Conservation (phyloP, 2,113 vertebrate species). For the Eleginops maclovinus region DNA sequence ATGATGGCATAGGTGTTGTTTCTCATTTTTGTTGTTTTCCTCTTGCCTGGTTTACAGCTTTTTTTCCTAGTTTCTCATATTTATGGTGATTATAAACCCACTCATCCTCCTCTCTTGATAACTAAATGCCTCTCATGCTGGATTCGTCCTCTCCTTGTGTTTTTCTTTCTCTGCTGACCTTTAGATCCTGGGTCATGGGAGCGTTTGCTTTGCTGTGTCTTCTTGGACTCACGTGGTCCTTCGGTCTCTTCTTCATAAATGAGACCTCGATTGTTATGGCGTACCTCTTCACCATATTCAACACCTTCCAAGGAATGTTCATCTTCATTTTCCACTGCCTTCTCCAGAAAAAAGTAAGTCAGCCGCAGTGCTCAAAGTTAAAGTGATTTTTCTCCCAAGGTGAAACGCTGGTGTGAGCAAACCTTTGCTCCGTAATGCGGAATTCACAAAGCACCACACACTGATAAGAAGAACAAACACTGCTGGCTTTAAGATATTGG, state of each 20-base stretch:
- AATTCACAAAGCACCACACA: conserved; percentile 19
- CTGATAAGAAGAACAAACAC: conserved; percentile 59
- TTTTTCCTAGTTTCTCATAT: conserved; percentile 35
- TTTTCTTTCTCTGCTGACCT: conserved; percentile 55
- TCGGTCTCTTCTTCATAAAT: conserved; percentile 96
- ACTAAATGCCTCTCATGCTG: conserved; percentile 23
- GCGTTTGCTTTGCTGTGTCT: conserved; percentile 96
- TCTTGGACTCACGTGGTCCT: conserved; percentile 97
- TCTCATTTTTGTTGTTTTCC: conserved; percentile 39
- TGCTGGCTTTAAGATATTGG: conserved; percentile 21
- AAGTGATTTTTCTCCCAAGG: conserved; percentile 10
- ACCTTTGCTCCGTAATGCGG: background rate
- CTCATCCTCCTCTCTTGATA: background rate
- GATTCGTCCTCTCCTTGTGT: conserved; percentile 15
- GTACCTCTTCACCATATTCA: conserved; percentile 99
- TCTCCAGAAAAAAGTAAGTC: conserved; percentile 97
- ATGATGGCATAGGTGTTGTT: conserved; percentile 20
- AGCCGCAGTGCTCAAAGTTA: background rate
- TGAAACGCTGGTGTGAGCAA: conserved; percentile 35
- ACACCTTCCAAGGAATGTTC: conserved; percentile 98
- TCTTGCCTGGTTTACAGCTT: conserved; percentile 33
- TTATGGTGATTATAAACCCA: conserved; percentile 29
- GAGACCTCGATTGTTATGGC: conserved; percentile 97
- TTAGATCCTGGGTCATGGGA: conserved; percentile 98
- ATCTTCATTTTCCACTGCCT: conserved; percentile 99